Base-by-base conservation (phyloP, 92 coral and sea anemone genomes). In the Palythoa caribaeorum region DNA sequence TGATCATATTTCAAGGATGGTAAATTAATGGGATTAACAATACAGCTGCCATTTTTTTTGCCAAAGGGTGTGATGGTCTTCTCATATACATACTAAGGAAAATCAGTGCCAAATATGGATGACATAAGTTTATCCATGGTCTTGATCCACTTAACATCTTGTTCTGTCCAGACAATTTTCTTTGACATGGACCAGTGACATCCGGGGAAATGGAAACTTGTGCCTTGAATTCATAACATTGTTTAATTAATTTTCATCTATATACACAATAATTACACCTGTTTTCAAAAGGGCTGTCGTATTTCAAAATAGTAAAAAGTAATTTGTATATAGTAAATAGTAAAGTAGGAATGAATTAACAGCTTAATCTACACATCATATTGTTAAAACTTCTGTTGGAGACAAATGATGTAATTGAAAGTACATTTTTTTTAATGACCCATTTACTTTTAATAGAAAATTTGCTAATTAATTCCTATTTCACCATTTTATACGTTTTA, bases 161-260 rank as follows among this genome's bases (percentile, higher is more conserved):
- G 4, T 53, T 7, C 59, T 15, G 59, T 53, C 59, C 59, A 53
- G 59, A 15, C 4, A 3, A 53, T 15, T 53, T 53, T 53, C 14
- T 53, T 53, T 53, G 59, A 53, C 59, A 9, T 53, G 59, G 59
- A 53, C 21, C 21, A 66, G 72, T 66, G 72, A 66, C 72, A 66
- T 66, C 72, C 72, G 16, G 72, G 16, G 72, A 66, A 66, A 66
- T 66, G 72, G 72, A 66, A 66, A 66, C 72, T 66, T 66, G 72
- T 66, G 16, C 72, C 72, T 66, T 66, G 72, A n/a, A n/a, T n/a
- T n/a, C n/a, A 20, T 66, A 66, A 66, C 72, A 66, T 66, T 66
- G 16, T 66, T 66, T 66, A 4, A 66, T 66, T 66, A 66, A 10
- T 66, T 10, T 66, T 66, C 10, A 20, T 17, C 16, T 66, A 10